Evolutionary conservation across 1,140 invertebrate genomes (phyloP).

Genomic region (Hetaerina americana): DNA sequence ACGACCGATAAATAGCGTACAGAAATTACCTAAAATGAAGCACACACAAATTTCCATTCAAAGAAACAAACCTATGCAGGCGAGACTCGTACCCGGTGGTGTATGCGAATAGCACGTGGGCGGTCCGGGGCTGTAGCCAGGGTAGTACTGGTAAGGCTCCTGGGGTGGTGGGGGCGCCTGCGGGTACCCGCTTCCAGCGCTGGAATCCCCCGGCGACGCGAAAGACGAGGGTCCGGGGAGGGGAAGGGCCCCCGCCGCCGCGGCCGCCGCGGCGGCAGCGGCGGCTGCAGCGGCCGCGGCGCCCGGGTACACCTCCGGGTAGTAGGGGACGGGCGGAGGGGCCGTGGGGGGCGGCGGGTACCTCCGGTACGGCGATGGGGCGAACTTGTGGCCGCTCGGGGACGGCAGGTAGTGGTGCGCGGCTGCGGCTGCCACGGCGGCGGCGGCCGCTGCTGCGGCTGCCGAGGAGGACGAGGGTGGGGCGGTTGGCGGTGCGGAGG

Average conservation of each 20-base stretch:
- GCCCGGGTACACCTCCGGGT: slow-evolving; percentile 8
- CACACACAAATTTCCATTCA: too few species aligned
- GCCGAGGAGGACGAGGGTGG: slow-evolving; percentile 22
- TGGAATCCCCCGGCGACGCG: slow-evolving; percentile 11
- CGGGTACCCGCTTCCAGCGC: slow-evolving; percentile 15
- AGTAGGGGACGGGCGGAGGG: slow-evolving; percentile 9
- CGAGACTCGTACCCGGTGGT: slow-evolving; percentile 44
- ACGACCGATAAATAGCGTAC: too few species aligned
- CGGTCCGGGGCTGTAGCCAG: slow-evolving; percentile 38
- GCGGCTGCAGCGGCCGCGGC: slow-evolving; percentile 10
- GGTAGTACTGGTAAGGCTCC: slow-evolving; percentile 14
- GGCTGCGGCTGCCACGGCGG: neutral
- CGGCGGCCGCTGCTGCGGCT: slow-evolving; percentile 22
- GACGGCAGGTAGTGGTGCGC: neutral
- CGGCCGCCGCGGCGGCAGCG: slow-evolving; percentile 2
- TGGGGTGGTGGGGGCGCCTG: slow-evolving; percentile 27
- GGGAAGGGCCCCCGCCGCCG: slow-evolving; percentile 21
- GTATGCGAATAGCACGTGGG: slow-evolving; percentile 52
- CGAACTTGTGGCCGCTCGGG: slow-evolving; percentile 1
- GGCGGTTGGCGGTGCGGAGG: slow-evolving; percentile 20
- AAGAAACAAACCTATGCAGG: slow-evolving; percentile 26
- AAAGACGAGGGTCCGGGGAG: slow-evolving; percentile 26
- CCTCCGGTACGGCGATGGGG: slow-evolving; percentile 12
- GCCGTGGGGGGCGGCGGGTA: slow-evolving; percentile 9
- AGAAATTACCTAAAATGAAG: too few species aligned